Conservation (phyloP, 2,113 vertebrate genomes). For the Campylomormyrus tamandua region DNA sequence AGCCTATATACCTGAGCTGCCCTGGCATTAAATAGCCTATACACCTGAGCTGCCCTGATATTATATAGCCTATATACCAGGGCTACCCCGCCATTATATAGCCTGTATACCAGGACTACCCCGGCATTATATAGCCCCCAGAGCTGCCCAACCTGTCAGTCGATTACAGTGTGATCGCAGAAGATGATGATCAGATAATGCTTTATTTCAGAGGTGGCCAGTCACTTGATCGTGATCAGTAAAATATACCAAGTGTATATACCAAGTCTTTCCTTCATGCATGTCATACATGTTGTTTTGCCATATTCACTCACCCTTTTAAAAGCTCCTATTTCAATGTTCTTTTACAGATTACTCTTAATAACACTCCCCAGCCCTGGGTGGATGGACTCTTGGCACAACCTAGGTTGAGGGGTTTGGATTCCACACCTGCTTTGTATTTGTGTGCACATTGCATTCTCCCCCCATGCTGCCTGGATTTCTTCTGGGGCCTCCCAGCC, state of each 20-base stretch:
- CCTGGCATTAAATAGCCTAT: too few relatives aligned
- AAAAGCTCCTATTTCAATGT: background rate
- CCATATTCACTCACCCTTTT: background rate
- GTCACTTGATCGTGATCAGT: too few relatives aligned
- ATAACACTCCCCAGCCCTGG: background rate
- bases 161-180: background rate
- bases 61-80: too few relatives aligned
- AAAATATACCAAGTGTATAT: background rate
- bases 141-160: background rate
- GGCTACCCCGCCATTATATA: too few relatives aligned
- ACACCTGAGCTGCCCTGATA: too few relatives aligned
- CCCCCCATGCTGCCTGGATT: background rate
- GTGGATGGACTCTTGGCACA: background rate
- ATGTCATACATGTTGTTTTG: constrained; percentile 16
- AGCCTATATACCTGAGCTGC: too few relatives aligned
- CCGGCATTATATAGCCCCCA: background rate
- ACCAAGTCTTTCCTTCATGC: background rate
- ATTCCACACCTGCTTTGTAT: background rate
- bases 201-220: background rate
- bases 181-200: background rate
- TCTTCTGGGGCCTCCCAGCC: background rate
- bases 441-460: background rate
- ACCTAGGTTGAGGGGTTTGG: background rate
- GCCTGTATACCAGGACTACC: too few relatives aligned
- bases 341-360: background rate